Evolutionary conservation across 2,797 vertebrate genomes (phyloP).

Genomic region (Odontamblyopus lacepedii): DNA sequence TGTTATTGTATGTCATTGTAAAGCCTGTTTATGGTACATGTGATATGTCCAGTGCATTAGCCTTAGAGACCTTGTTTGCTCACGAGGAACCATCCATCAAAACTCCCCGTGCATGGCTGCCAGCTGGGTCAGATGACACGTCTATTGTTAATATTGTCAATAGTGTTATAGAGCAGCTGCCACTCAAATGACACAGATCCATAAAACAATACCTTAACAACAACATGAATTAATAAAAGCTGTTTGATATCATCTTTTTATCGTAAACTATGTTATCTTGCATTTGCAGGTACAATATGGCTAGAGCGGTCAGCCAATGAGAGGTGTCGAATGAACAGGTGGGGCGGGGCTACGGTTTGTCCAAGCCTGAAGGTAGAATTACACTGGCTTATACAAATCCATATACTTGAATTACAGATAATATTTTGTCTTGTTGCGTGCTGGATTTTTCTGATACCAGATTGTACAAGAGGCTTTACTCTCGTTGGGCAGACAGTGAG

Average conservation of each 20-base stretch:
- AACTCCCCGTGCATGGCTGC: slow-evolving; percentile 11
- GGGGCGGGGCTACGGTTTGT: slow-evolving; percentile 28
- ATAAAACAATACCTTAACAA: neutral
- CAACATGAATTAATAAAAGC: neutral
- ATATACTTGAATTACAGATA: slow-evolving; percentile 1
- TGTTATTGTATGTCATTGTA: neutral
- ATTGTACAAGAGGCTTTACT: neutral
- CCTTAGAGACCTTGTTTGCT: slow-evolving; percentile 36
- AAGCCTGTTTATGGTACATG: neutral
- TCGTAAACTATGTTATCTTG: neutral
- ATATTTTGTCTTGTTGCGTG: neutral
- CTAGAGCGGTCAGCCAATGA: slow-evolving; percentile 12
- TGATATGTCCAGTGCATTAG: neutral
- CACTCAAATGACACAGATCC: neutral
- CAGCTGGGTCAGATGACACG: slow-evolving; percentile 60
- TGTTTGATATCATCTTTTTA: neutral
- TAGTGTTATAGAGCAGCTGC: slow-evolving; percentile 48
- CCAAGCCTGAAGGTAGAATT: slow-evolving; percentile 50
- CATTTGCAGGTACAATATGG: slow-evolving; percentile 16
- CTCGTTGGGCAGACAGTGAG: neutral
- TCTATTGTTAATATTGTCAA: slow-evolving; percentile 37
- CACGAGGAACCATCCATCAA: slow-evolving; percentile 7
- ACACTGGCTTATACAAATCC: slow-evolving; percentile 32
- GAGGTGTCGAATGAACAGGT: slow-evolving; percentile 34
- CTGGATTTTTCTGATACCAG: neutral